Evolutionary conservation across 2,113 vertebrate genomes (phyloP), one percentile per base, ranked within the genome.

Genomic region (Oncorhynchus mykiss): DNA sequence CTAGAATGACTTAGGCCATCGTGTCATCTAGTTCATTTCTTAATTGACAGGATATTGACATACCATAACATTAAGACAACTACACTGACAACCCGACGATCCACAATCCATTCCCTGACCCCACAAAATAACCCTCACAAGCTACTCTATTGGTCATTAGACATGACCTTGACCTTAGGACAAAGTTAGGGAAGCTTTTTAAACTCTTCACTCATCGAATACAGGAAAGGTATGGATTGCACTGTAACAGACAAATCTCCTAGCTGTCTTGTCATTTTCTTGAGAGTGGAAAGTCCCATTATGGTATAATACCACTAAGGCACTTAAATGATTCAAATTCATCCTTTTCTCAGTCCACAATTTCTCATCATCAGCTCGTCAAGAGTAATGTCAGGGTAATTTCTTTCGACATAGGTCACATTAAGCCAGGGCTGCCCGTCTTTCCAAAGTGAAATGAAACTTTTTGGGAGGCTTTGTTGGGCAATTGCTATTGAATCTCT

Each of bases 401-500:
- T 54, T 54, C 3, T 54, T 18, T 54, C 51, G 0, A 76, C 20
- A 22, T 60, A 76, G 51, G 24, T 39, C 12, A 25, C 54, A 39
- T 70, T 45, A 4, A 59, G 20, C 66, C 45, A 7, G 29, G 29
- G 18, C 51, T 34, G 34, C 34, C 34, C 6, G 0, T 34, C 34
- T 49, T 9, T 69, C 70, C 45, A 71, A 68, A 54, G 16, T 72
- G 75, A 75, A 66, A 71, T 72, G 77, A 29, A 54, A 60, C 34
- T 75, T 74, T 80, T 82, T 72, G 75, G 39, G 57, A 45, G 72
- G 76, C 76, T 82, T 71, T 49, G 51, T 20, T 16, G 72, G 59
- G 49, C 66, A 67, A 73, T 74, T 68, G 48, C 70, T 20, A 34
- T 31, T 39, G 74, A 70, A 66, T 80, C 79, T 67, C 22, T 18